phyloP scores from a whole-genome alignment of 64 coral and sea anemone species.

The Dendronephthya gigantea region DNA sequence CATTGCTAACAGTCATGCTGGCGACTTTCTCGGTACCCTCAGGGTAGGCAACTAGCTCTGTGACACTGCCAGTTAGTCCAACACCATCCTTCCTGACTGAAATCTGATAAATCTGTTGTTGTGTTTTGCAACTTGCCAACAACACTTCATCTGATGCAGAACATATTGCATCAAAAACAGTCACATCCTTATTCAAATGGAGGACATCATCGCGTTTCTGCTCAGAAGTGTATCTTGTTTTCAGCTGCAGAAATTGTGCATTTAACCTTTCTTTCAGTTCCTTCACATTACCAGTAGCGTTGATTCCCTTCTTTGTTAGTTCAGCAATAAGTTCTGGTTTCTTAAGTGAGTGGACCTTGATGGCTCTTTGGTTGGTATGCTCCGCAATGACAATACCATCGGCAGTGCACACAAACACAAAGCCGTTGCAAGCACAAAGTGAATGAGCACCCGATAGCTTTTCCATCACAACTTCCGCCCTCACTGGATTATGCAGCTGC shows the following conservation, averaged over 20 bases:
- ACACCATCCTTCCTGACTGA: conserved; percentile 4
- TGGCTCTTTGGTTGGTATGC: conserved; percentile 25
- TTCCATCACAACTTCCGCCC: conserved; percentile 28
- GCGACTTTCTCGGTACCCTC: conserved; percentile 3
- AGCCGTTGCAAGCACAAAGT: conserved; percentile 32
- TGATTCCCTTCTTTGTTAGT: conserved; percentile 38
- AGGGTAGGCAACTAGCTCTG: conserved; percentile 19
- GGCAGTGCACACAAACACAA: conserved; percentile 44
- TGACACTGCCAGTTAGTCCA: conserved; percentile 15
- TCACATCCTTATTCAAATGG: conserved; percentile 22
- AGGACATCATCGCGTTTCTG: conserved; percentile 22
- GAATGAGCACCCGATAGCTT: conserved; percentile 34
- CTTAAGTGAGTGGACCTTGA: conserved; percentile 41
- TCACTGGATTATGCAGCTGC: conserved; percentile 49
- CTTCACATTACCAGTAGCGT: conserved; percentile 32
- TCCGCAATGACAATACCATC: conserved; percentile 34
- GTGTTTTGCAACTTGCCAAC: conserved; percentile 17
- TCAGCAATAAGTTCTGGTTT: conserved; percentile 47
- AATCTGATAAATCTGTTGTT: conserved; percentile 38
- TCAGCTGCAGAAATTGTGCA: not conserved
- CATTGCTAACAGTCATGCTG: conserved; percentile 28
- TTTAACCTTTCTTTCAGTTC: conserved; percentile 26
- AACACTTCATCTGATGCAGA: conserved; percentile 38
- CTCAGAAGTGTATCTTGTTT: conserved; percentile 25
- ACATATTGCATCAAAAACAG: conserved; percentile 17